Evolutionary conservation across 2,888 invertebrate species (phyloP).

Genomic region (Zygothrica quintamaculata): DNA sequence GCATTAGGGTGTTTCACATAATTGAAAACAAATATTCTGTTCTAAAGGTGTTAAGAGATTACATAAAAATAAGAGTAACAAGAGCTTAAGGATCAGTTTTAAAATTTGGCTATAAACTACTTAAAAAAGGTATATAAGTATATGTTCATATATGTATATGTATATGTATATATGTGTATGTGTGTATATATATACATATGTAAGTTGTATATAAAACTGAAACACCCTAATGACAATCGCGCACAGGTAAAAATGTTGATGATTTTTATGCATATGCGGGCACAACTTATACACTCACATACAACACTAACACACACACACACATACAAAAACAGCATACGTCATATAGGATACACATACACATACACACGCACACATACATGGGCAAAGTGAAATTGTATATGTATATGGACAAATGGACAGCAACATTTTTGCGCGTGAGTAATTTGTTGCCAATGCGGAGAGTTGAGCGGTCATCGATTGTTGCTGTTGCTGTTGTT

Average conservation of each 20-base stretch:
- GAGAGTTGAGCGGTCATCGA: conserved; percentile 10
- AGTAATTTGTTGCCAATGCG: conserved; percentile 72
- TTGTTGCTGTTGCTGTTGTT: conserved; percentile 13
- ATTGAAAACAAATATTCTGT: conserved; percentile 20
- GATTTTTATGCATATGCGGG: conserved; percentile 69
- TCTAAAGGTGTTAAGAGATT: conserved; percentile 24
- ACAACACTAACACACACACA: conserved; percentile 10
- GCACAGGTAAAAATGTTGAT: conserved; percentile 57
- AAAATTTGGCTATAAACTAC: too few species aligned
- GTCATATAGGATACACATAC: conserved; percentile 50
- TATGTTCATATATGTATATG: too few species aligned
- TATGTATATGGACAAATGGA: conserved; percentile 60
- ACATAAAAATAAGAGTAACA: too few species aligned
- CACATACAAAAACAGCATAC: conserved; percentile 72
- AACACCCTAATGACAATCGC: conserved; percentile 37
- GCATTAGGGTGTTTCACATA: conserved; percentile 65
- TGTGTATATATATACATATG: too few species aligned
- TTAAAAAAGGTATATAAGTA: too few species aligned
- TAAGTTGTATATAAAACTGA: conserved; percentile 27
- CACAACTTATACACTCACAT: conserved; percentile 14
- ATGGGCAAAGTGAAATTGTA: conserved; percentile 65
- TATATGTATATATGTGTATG: too few species aligned
- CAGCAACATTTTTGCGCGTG: conserved; percentile 76
- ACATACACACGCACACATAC: background rate
- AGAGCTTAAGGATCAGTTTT: background rate